These are phyloP conservation scores for Drosophila kepulauana DNA, from an alignment of 1,140 invertebrate species.

Conservation along the genomic window DNA sequence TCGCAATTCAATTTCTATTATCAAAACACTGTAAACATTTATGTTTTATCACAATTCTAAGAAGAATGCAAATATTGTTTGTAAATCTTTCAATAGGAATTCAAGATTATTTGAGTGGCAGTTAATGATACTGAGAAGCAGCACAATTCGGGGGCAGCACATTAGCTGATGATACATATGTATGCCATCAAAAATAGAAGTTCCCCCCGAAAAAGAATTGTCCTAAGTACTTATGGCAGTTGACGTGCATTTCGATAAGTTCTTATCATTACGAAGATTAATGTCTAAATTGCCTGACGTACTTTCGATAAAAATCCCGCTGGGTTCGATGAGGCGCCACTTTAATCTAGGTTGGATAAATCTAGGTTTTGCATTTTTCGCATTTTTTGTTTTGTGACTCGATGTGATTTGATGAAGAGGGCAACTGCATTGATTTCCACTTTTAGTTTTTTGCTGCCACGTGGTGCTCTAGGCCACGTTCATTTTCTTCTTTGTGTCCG, in stretches of 20 bases:
- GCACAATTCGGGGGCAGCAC: neutral
- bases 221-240: slow-evolving; percentile 21
- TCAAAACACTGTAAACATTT: neutral
- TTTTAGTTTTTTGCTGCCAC: slow-evolving; percentile 29
- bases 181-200: neutral
- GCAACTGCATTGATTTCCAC: slow-evolving; percentile 73
- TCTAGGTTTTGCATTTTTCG: neutral
- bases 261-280: slow-evolving; percentile 40
- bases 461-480: neutral
- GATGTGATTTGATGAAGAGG: slow-evolving; percentile 3
- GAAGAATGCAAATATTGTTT: neutral
- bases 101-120: neutral
- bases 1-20: too few species aligned
- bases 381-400: neutral
- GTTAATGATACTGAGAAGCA: neutral
- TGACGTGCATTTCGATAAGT: slow-evolving; percentile 28
- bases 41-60: neutral
- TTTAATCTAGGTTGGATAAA: neutral
- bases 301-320: slow-evolving; percentile 11
- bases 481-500: slow-evolving; percentile 20
- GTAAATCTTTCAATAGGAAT: neutral
- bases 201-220: slow-evolving; percentile 13
- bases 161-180: neutral
- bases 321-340: slow-evolving; percentile 1
- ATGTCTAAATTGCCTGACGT: slow-evolving; percentile 45